Evolutionary conservation across 2,113 vertebrate species (phyloP).

Genomic region (Willisornis vidua): DNA sequence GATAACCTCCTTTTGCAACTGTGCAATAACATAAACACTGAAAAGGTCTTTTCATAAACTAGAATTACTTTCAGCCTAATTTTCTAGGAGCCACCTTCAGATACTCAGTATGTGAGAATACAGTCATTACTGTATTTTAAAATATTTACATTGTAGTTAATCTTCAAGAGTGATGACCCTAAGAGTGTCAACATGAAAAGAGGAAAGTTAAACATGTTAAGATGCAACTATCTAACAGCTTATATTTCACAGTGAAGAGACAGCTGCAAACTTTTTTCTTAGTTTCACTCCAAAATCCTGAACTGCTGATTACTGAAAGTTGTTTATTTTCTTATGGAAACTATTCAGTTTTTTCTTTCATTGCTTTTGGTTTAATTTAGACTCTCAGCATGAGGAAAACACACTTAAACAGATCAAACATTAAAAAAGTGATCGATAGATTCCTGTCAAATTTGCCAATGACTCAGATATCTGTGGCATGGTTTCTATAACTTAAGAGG

Average conservation of each 20-base stretch:
- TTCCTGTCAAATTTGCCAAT: background rate
- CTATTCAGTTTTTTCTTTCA: background rate
- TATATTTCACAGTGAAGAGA: background rate
- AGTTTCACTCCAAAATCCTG: background rate
- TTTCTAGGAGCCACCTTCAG: background rate
- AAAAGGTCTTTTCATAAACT: background rate
- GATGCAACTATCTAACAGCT: background rate
- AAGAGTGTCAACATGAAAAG: background rate
- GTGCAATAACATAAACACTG: background rate
- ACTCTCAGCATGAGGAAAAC: background rate
- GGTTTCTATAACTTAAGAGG: background rate
- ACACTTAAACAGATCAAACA: background rate
- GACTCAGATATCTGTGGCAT: background rate
- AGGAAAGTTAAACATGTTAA: background rate
- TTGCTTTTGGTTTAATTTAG: background rate
- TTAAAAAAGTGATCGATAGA: background rate
- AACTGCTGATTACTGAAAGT: background rate
- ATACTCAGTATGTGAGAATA: background rate
- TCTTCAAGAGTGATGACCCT: background rate
- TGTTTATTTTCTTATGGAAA: background rate
- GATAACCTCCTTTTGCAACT: background rate
- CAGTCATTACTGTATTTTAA: background rate
- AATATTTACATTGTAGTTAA: slow-evolving; percentile 2
- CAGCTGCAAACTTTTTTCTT: background rate
- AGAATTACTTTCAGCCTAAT: background rate